Percentiles rank a stretch among this genome's conserved stretches.
Conservation (phyloP, 2,888 invertebrate species). For the Ommatoiulus sabulosus region DNA sequence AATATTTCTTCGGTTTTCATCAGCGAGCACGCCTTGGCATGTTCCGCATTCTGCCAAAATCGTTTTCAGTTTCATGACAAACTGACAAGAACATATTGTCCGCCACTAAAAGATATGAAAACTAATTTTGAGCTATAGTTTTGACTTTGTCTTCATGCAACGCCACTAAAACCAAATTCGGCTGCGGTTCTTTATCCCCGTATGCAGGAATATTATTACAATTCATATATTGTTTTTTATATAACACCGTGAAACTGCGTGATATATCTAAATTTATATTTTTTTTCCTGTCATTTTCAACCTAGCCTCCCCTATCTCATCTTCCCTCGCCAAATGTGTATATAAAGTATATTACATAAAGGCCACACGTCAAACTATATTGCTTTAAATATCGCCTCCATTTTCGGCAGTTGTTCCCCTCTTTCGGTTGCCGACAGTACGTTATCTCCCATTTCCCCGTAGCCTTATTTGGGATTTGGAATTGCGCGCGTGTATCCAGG, state of each 20-base stretch:
- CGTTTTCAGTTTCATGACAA: constrained; percentile 32
- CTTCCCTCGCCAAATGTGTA: constrained; percentile 35
- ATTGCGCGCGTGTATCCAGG: constrained; percentile 31
- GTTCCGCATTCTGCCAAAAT: neutral
- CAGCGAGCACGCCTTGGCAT: neutral
- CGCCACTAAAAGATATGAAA: constrained; percentile 50
- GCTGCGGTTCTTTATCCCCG: constrained; percentile 47
- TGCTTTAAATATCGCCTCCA: constrained; percentile 48
- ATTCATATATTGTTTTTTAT: constrained; percentile 55
- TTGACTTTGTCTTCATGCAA: constrained; percentile 47
- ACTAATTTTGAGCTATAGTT: constrained; percentile 51
- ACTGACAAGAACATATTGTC: constrained; percentile 53
- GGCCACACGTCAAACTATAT: constrained; percentile 50
- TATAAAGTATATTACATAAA: constrained; percentile 46
- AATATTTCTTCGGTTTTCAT: constrained; percentile 39
- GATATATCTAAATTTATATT: constrained; percentile 51
- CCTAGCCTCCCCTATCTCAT: constrained; percentile 16
- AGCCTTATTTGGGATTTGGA: constrained; percentile 25
- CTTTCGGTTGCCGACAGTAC: neutral
- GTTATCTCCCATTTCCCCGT: constrained; percentile 24
- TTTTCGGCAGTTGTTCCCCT: constrained; percentile 45
- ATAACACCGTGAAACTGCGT: constrained; percentile 45
- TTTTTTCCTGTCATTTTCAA: constrained; percentile 39
- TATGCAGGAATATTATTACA: constrained; percentile 52
- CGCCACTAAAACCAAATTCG: constrained; percentile 39